Conservation (phyloP, 2,888 invertebrate genomes). For the Pollenia labialis region DNA sequence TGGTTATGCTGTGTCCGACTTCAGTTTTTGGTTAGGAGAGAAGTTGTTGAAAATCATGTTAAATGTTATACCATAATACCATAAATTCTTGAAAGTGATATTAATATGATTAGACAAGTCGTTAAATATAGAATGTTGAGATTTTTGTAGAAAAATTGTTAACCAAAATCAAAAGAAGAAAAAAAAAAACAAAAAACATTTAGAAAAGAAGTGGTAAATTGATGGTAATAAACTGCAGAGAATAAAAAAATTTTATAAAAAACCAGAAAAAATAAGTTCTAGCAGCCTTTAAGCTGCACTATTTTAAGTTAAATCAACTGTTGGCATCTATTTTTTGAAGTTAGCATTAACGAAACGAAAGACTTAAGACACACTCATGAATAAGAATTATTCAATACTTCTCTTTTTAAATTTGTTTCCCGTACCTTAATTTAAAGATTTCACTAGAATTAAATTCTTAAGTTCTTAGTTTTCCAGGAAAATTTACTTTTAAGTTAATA, state of each 20-base stretch:
- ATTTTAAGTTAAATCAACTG: no score
- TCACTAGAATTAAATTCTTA: no score
- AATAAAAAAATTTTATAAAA: background rate
- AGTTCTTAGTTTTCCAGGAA: no score
- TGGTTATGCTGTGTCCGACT: constrained; percentile 46
- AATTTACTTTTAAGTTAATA: background rate
- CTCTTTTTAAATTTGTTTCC: background rate
- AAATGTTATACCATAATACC: constrained; percentile 62
- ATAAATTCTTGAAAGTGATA: constrained; percentile 67
- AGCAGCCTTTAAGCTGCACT: no score
- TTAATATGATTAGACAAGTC: constrained; percentile 67
- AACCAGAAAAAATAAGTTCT: no score
- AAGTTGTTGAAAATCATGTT: constrained; percentile 71
- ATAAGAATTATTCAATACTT: background rate
- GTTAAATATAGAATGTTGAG: constrained; percentile 61
- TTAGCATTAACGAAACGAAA: background rate
- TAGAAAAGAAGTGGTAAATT: constrained; percentile 28
- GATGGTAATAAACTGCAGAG: constrained; percentile 17
- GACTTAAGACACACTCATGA: background rate
- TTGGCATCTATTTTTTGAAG: no score
- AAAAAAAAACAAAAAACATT: constrained; percentile 29
- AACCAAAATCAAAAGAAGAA: background rate
- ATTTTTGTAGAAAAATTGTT: constrained; percentile 48
- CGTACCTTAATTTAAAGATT: background rate
- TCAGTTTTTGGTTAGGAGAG: constrained; percentile 51